Evolutionary conservation across 2,888 invertebrate species (phyloP).

Genomic region (Anagyrus pseudococci): DNA sequence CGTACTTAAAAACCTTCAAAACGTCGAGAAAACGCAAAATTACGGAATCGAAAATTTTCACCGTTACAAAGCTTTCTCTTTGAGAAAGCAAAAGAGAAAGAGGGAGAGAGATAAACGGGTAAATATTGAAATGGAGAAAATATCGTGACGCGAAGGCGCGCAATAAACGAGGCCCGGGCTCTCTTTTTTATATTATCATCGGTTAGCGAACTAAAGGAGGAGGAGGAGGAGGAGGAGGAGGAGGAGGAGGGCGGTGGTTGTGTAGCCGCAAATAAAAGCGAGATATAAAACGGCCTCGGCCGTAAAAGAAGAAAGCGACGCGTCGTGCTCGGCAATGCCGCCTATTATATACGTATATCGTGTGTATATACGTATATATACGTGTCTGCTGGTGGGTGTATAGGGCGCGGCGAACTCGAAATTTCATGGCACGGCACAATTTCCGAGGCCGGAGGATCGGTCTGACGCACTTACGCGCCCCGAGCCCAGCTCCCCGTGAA

Average conservation of each 20-base stretch:
- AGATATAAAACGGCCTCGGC: constrained; percentile 18
- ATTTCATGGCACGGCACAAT: no score
- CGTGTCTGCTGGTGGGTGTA: no score
- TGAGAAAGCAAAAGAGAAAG: neutral
- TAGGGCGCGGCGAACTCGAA: no score
- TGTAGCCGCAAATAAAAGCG: neutral
- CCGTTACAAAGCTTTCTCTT: neutral
- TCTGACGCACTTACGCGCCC: no score
- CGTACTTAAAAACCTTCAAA: no score
- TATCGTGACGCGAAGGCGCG: constrained; percentile 17
- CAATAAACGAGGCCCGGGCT: constrained; percentile 19
- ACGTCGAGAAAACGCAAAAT: no score
- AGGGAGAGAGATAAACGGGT: neutral
- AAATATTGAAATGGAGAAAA: constrained; percentile 29
- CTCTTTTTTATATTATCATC: constrained; percentile 29
- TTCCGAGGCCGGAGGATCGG: no score
- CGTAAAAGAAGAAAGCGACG: constrained; percentile 18
- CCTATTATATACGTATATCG: constrained; percentile 6
- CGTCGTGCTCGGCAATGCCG: neutral
- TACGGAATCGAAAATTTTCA: no score
- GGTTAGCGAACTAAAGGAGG: constrained; percentile 27
- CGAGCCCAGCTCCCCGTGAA: no score
- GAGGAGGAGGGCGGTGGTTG: neutral
- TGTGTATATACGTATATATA: no score
- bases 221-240: no score